Percentiles rank a stretch among this genome's conserved stretches.
These are phyloP conservation scores for Phycodurus eques DNA, from an alignment of 2,113 vertebrate genomes.

Conservation along the genomic window DNA sequence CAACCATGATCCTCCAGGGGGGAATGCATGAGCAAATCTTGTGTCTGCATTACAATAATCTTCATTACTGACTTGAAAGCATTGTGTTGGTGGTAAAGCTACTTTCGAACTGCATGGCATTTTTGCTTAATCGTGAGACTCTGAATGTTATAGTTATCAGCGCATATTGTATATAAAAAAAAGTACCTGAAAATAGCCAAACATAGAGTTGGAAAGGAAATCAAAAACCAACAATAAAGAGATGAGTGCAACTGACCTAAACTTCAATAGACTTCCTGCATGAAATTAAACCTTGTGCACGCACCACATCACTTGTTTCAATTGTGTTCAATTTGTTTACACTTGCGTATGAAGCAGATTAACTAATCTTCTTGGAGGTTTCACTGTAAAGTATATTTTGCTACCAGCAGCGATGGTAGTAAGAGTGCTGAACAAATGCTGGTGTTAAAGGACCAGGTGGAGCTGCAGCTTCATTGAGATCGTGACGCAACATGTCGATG, in stretches of 20 bases:
- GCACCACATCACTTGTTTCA: background rate
- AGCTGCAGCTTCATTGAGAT: background rate
- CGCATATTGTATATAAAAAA: background rate
- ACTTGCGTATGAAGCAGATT: background rate
- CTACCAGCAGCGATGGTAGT: background rate
- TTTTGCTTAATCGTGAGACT: background rate
- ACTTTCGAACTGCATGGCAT: background rate
- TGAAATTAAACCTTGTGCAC: background rate
- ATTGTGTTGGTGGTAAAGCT: background rate
- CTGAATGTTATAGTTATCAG: background rate
- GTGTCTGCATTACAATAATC: slow-evolving; percentile 29
- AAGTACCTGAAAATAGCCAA: background rate
- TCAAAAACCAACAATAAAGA: background rate
- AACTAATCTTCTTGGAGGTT: background rate
- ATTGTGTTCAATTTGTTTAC: background rate
- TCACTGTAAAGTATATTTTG: background rate
- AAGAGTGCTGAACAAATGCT: background rate
- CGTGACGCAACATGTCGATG: background rate
- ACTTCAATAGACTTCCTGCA: slow-evolving; percentile 12
- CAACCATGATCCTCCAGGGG: slow-evolving; percentile 46
- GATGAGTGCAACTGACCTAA: slow-evolving; percentile 17
- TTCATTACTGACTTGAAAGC: background rate
- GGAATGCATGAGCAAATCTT: slow-evolving; percentile 31
- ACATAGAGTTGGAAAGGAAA: background rate
- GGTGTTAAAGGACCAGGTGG: background rate